These are phyloP conservation scores for Perca schrenkii DNA, from an alignment of 2,113 vertebrate genomes.

Conservation along the genomic window DNA sequence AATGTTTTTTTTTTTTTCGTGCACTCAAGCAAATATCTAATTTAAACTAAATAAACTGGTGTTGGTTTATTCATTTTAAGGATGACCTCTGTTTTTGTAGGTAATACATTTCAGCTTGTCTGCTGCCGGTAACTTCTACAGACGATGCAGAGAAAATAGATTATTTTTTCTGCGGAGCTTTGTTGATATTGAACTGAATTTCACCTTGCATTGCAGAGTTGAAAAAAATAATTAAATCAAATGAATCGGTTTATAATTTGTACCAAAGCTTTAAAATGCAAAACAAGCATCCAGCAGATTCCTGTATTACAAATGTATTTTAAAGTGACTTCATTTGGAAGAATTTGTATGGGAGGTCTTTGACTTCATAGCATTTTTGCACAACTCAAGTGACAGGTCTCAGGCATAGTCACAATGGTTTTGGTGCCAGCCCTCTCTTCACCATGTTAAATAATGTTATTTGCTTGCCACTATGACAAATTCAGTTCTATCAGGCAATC, in stretches of 20 bases:
- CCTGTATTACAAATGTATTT: background rate
- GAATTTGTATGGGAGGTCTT: background rate
- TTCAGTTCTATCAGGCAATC: background rate
- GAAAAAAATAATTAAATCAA: background rate
- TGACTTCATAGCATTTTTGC: background rate
- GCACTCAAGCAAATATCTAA: no score
- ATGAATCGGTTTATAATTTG: background rate
- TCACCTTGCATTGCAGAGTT: background rate
- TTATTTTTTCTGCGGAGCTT: background rate
- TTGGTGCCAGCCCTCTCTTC: background rate
- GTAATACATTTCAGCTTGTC: background rate
- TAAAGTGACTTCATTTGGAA: background rate
- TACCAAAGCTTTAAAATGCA: background rate
- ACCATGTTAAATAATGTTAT: background rate
- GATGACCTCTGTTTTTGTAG: background rate
- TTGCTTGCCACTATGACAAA: background rate
- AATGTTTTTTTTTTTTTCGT: no score
- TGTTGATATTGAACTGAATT: background rate
- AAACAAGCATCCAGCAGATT: background rate
- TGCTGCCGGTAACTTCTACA: background rate
- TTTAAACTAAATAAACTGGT: no score
- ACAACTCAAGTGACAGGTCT: background rate
- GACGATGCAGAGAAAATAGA: background rate
- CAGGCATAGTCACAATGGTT: background rate
- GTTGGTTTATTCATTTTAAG: background rate